Conservation (phyloP, 2,797 vertebrate genomes). For the Morus bassanus region DNA sequence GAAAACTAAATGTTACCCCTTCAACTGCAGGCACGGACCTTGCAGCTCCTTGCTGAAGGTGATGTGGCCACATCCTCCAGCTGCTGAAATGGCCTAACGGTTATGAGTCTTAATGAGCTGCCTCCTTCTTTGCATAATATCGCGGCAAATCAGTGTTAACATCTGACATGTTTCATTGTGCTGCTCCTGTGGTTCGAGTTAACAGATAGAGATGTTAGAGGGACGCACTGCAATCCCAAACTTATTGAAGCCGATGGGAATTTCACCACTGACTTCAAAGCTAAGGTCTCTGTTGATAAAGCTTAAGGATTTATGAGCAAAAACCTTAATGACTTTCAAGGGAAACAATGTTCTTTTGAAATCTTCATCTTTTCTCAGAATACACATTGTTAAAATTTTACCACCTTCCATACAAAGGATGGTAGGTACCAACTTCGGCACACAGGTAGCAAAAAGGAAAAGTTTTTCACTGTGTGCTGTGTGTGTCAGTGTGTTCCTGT, state of each 20-base stretch:
- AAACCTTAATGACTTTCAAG: not conserved
- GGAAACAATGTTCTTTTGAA: not conserved
- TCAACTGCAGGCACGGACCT: not conserved
- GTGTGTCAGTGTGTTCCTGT: not conserved
- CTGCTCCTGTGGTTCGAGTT: not conserved
- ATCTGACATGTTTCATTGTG: not conserved
- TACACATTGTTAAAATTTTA: not conserved
- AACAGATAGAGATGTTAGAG: not conserved
- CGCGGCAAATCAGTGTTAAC: not conserved
- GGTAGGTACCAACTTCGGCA: not conserved
- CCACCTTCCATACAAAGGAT: not conserved
- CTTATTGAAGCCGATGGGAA: not conserved
- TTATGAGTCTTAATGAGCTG: not conserved
- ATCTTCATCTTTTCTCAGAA: not conserved
- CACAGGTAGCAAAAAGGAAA: conserved; percentile 3
- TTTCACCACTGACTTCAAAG: not conserved
- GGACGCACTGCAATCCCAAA: not conserved
- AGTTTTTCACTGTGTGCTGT: not conserved
- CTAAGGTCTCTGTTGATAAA: not conserved
- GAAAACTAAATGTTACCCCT: not conserved
- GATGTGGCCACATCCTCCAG: not conserved
- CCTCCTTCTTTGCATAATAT: not conserved
- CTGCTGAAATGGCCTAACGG: not conserved
- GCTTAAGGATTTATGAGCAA: not conserved
- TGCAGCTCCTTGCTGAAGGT: not conserved